Conservation (phyloP, 1,140 invertebrate species). For the Sitophilus oryzae region DNA sequence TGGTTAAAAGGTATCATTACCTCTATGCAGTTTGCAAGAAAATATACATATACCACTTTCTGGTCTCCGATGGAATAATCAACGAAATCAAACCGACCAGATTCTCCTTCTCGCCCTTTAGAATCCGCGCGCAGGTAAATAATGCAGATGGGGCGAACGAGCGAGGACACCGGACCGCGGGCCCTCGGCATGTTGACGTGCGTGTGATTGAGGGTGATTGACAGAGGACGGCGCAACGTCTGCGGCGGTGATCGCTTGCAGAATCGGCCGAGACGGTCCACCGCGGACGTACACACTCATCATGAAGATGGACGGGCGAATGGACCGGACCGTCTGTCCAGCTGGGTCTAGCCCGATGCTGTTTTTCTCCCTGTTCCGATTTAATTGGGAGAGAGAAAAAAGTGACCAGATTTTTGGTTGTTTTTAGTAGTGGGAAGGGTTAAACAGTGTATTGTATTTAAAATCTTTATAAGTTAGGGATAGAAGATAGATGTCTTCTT, state of each 20-base stretch:
- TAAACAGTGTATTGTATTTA: too few relatives aligned
- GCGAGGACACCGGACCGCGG: background rate
- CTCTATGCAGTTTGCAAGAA: too few relatives aligned
- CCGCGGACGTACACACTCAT: background rate
- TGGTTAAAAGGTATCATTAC: too few relatives aligned
- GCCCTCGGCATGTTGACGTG: background rate
- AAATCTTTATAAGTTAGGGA: too few relatives aligned
- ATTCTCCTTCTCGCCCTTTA: background rate
- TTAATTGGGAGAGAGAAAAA: background rate
- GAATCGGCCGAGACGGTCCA: background rate
- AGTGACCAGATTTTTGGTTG: too few relatives aligned
- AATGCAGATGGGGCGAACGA: constrained; percentile 6
- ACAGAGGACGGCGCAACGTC: constrained; percentile 1
- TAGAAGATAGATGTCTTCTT: too few relatives aligned
- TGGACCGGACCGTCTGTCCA: background rate
- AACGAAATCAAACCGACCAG: too few relatives aligned
- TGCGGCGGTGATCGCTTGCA: background rate
- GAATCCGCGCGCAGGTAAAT: background rate
- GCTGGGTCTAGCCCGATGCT: too few relatives aligned
- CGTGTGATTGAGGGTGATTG: constrained; percentile 8
- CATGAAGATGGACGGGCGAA: background rate
- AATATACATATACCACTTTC: too few relatives aligned
- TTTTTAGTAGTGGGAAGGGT: too few relatives aligned
- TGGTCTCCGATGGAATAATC: too few relatives aligned
- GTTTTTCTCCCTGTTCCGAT: too few relatives aligned